These are phyloP conservation scores for Brachionus angularis DNA, from an alignment of 1,140 invertebrate species.

Conservation along the genomic window DNA sequence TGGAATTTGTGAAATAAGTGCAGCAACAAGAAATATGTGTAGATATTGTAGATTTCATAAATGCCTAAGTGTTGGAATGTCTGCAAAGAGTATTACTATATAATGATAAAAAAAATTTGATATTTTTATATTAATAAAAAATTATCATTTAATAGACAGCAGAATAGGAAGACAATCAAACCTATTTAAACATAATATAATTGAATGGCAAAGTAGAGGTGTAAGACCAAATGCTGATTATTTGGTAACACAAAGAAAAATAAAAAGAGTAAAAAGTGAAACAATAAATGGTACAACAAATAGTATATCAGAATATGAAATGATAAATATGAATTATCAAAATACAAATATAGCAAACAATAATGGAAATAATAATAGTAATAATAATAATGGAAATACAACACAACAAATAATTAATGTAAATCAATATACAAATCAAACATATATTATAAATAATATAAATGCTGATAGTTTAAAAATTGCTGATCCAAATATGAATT, in stretches of 20 bases:
- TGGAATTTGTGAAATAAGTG: constrained; percentile 45
- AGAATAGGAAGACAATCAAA: constrained; percentile 44
- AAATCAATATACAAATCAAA: constrained; percentile 39
- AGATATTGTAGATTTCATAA: constrained; percentile 95
- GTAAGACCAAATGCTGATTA: constrained; percentile 25
- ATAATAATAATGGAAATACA: not conserved
- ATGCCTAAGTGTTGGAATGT: constrained; percentile 97
- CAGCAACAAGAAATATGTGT: constrained; percentile 72
- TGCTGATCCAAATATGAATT: not conserved
- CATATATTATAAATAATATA: constrained; percentile 33
- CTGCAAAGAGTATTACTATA: constrained; percentile 75
- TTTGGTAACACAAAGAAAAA: constrained; percentile 28
- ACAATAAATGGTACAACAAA: not conserved
- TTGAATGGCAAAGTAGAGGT: constrained; percentile 44
- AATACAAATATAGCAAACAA: not conserved
- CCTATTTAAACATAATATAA: constrained; percentile 45
- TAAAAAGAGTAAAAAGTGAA: constrained; percentile 34
- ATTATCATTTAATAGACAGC: constrained; percentile 24
- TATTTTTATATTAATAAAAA: not conserved
- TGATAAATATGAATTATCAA: constrained; percentile 38
- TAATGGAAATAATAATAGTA: too few relatives aligned
- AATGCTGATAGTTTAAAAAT: constrained; percentile 5
- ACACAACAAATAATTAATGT: constrained; percentile 31
- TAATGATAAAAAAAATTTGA: not conserved
- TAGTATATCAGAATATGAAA: constrained; percentile 21